Conservation (phyloP, 2,888 invertebrate species). For the Saturnia japonica region DNA sequence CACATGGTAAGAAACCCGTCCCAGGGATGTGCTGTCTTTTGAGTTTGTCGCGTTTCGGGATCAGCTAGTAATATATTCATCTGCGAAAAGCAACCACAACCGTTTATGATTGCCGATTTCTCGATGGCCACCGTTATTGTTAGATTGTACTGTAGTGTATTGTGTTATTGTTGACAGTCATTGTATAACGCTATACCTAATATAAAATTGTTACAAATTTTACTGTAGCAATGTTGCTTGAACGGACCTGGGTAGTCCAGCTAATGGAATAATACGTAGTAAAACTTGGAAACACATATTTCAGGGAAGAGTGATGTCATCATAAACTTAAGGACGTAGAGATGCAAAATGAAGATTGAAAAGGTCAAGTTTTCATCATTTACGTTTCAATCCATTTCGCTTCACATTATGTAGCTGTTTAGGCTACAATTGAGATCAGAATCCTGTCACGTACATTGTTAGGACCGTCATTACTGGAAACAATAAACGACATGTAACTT, state of each 20-base stretch:
- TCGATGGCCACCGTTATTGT: too few relatives aligned
- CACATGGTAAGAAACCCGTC: too few relatives aligned
- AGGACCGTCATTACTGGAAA: not conserved
- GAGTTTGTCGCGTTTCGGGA: too few relatives aligned
- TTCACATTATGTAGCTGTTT: slow-evolving; percentile 11
- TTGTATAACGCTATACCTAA: not conserved
- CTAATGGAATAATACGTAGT: not conserved
- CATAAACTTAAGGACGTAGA: slow-evolving; percentile 8
- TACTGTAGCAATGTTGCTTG: not conserved
- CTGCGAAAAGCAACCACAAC: too few relatives aligned
- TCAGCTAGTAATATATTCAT: too few relatives aligned
- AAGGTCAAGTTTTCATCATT: slow-evolving; percentile 24
- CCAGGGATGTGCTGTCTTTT: too few relatives aligned
- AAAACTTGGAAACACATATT: slow-evolving; percentile 8
- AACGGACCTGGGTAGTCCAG: not conserved
- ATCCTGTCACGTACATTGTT: slow-evolving; percentile 1
- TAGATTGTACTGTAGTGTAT: too few relatives aligned
- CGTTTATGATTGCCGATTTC: too few relatives aligned
- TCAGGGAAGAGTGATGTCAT: not conserved
- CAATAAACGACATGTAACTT: not conserved
- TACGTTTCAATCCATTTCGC: slow-evolving; percentile 16
- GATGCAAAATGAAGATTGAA: slow-evolving; percentile 30
- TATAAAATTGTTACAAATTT: not conserved
- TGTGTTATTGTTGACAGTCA: too few relatives aligned
- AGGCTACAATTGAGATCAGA: not conserved